Base-by-base conservation (phyloP, 1,140 invertebrate genomes). In the Drosophila grimshawi region DNA sequence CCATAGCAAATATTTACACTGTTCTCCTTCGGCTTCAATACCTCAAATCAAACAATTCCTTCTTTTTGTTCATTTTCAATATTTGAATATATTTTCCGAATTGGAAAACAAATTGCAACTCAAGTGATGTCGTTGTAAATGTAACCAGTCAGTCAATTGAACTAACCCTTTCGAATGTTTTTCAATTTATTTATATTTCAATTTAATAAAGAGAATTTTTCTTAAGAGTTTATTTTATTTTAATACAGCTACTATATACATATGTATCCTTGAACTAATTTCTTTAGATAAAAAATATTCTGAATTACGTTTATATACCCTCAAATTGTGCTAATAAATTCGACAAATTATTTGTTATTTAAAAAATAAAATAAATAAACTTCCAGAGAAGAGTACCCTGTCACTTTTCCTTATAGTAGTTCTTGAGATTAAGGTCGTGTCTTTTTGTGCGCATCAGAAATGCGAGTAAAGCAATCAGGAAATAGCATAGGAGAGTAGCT, bases 401-500 rank as follows among this genome's bases (percentile, higher is more conserved):
- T 4, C 10, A 43, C 10, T 2, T n/a, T 4, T 43, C 33, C 5
- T 4, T 30, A 1, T 6, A 30, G 4, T 10, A 32, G 10, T 32
- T 33, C n/a, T 32, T 19, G 5, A 32, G 30, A 32, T 7, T n/a
- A 52, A 35, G 11, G 6, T 11, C 43, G 27, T 33, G 11, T n/a
- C 8, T n/a, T 6, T 8, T 46, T 65, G 7, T 19, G 19, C 27
- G 41, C 32, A 56, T 57, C 37, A 27, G 19, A 37, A 41, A 32
- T 57, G 45, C 6, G 52, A 19, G 7, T 19, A 30, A 57, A 35
- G 61, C 68, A 57, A 71, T 71, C 52, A 65, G 45, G 7, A 49
- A 65, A 65, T 65, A 52, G 61, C 43, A 62, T 62, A 62, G 33
- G 4, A 49, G 32, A 62, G 60, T 19, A 62, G 60, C 60, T 49